These are phyloP conservation scores for Pantherophis alleghaniensis DNA, from an alignment of 2,797 vertebrate genomes.

Conservation along the genomic window DNA sequence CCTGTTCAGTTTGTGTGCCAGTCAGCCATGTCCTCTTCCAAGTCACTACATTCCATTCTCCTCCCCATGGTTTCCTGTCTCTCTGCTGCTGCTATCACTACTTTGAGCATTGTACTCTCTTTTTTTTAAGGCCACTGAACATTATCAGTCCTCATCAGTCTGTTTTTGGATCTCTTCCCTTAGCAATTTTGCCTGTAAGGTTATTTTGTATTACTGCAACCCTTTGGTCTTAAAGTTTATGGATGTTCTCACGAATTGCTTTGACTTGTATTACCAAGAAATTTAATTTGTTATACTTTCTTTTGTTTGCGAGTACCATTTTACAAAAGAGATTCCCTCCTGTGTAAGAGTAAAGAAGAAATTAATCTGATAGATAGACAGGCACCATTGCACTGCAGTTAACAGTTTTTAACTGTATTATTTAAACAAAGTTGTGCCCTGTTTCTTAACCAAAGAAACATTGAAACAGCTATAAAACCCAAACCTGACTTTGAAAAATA, in stretches of 20 bases:
- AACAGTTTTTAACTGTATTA: neutral
- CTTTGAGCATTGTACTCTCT: neutral
- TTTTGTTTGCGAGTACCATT: neutral
- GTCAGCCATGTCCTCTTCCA: neutral
- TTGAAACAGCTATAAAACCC: neutral
- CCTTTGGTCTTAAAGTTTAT: neutral
- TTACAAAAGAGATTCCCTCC: neutral
- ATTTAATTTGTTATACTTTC: neutral
- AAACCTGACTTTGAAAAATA: neutral
- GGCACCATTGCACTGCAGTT: neutral
- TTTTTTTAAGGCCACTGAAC: neutral
- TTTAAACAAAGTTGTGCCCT: neutral
- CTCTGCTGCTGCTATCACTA: neutral
- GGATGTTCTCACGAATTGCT: neutral
- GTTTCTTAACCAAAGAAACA: neutral
- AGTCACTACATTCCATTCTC: neutral
- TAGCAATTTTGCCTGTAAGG: neutral
- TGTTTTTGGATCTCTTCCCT: neutral
- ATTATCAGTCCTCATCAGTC: neutral
- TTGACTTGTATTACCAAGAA: neutral
- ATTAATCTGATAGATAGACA: neutral
- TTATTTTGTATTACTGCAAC: neutral
- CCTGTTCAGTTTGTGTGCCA: neutral
- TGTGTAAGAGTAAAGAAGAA: neutral
- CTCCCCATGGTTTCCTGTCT: neutral